These are phyloP conservation scores for Elachura formosa DNA, from an alignment of 2,113 vertebrate genomes.

Conservation along the genomic window DNA sequence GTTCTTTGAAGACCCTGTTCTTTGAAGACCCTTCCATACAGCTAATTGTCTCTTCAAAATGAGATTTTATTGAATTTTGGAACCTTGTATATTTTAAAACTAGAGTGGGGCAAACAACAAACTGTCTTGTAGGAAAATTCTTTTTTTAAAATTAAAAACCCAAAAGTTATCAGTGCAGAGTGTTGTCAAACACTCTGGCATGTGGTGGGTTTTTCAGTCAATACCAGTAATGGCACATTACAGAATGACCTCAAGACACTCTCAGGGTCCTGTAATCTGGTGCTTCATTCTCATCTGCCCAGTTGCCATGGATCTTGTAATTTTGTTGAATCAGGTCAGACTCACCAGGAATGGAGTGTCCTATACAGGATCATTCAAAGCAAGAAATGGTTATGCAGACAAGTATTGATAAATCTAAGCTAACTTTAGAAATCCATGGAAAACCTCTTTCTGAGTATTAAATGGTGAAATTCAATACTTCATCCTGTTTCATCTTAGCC, in stretches of 20 bases:
- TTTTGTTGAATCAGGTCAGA: not conserved
- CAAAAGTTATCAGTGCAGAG: not conserved
- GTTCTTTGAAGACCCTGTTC: no score
- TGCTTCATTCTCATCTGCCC: not conserved
- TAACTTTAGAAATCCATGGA: not conserved
- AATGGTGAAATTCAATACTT: not conserved
- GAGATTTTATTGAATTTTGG: not conserved
- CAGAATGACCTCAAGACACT: not conserved
- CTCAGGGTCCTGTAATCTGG: not conserved
- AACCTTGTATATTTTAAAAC: not conserved
- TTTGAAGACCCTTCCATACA: not conserved
- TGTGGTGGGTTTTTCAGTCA: not conserved
- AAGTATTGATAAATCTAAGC: not conserved
- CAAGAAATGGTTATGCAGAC: not conserved
- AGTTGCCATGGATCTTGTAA: not conserved
- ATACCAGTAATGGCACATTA: not conserved
- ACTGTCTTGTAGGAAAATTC: not conserved
- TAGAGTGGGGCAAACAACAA: not conserved
- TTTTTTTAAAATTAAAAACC: not conserved
- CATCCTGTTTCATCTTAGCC: not conserved
- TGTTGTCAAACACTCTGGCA: not conserved
- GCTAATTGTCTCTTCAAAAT: not conserved
- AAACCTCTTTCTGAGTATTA: not conserved
- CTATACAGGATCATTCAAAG: not conserved
- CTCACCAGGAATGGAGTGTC: not conserved